phyloP scores from a whole-genome alignment of 1,140 invertebrate genomes.

The Brachionus calyciflorus region DNA sequence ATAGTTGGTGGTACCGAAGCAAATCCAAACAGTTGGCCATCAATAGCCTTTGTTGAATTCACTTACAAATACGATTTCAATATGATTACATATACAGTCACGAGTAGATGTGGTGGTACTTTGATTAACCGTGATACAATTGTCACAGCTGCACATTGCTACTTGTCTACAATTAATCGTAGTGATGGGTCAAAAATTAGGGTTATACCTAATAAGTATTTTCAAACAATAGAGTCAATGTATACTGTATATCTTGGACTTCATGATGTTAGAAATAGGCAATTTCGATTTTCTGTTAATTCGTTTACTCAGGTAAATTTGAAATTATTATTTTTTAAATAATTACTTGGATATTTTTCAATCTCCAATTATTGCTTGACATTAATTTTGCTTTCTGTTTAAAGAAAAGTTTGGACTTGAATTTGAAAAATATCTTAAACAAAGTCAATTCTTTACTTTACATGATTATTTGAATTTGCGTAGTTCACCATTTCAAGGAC shows the following conservation, averaged over 20 bases:
- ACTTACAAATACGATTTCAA: not conserved
- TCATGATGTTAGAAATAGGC: not conserved
- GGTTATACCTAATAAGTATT: slow-evolving; percentile 5
- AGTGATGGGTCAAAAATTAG: not conserved
- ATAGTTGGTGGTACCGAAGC: slow-evolving; percentile 28
- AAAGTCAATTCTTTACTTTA: too few relatives aligned
- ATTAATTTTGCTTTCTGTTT: too few relatives aligned
- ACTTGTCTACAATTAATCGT: not conserved
- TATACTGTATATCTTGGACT: not conserved
- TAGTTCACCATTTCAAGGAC: too few relatives aligned
- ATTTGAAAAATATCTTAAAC: too few relatives aligned
- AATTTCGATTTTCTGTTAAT: too few relatives aligned
- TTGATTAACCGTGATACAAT: slow-evolving; percentile 1
- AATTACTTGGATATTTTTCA: too few relatives aligned
- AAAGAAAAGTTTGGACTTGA: too few relatives aligned
- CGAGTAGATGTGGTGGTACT: slow-evolving; percentile 12
- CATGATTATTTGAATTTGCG: too few relatives aligned
- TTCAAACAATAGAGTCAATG: not conserved
- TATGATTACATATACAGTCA: not conserved
- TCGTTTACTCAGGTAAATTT: too few relatives aligned
- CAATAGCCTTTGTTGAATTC: not conserved
- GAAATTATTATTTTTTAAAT: too few relatives aligned
- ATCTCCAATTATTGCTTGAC: too few relatives aligned
- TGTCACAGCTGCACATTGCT: slow-evolving; percentile 41
- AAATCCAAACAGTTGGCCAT: slow-evolving; percentile 10